These are phyloP conservation scores for Cloeon dipterum DNA, from an alignment of 2,888 invertebrate genomes.

Conservation along the genomic window DNA sequence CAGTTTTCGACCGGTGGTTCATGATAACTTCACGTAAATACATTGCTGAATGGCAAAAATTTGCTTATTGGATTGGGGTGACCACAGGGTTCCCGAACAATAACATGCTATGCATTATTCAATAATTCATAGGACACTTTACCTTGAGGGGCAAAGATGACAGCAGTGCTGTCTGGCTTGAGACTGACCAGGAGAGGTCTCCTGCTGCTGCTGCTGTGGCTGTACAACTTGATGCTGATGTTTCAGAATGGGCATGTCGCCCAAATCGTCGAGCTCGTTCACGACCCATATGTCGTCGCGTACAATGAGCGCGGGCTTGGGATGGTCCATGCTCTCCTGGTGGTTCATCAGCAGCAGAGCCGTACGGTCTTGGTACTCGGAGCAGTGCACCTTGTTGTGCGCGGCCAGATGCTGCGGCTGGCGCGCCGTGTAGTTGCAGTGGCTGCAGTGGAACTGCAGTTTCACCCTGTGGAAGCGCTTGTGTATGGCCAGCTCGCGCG, in stretches of 20 bases:
- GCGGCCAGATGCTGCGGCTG: constrained; percentile 41
- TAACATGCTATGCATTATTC: too few species aligned
- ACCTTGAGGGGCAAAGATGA: constrained; percentile 44
- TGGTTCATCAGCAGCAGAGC: constrained; percentile 21
- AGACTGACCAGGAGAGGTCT: neutral
- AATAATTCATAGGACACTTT: too few species aligned
- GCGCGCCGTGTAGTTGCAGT: constrained; percentile 52
- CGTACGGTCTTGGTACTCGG: constrained; percentile 37
- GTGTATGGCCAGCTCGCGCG: constrained; percentile 49
- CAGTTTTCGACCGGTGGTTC: too few species aligned
- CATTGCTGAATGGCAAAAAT: too few species aligned
- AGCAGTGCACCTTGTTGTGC: constrained; percentile 50
- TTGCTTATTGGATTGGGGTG: too few species aligned
- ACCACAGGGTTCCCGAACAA: too few species aligned
- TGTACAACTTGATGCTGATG: too few species aligned
- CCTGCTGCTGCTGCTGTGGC: too few species aligned
- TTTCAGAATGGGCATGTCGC: neutral
- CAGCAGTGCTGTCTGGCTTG: constrained; percentile 19
- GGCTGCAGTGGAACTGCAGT: constrained; percentile 41
- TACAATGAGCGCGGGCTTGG: constrained; percentile 9
- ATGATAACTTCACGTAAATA: too few species aligned
- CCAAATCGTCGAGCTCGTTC: neutral
- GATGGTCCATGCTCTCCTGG: constrained; percentile 34
- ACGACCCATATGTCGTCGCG: neutral
- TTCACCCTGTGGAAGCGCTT: constrained; percentile 40